Evolutionary conservation across 2,113 vertebrate genomes (phyloP).

Genomic region (Misgurnus anguillicaudatus): DNA sequence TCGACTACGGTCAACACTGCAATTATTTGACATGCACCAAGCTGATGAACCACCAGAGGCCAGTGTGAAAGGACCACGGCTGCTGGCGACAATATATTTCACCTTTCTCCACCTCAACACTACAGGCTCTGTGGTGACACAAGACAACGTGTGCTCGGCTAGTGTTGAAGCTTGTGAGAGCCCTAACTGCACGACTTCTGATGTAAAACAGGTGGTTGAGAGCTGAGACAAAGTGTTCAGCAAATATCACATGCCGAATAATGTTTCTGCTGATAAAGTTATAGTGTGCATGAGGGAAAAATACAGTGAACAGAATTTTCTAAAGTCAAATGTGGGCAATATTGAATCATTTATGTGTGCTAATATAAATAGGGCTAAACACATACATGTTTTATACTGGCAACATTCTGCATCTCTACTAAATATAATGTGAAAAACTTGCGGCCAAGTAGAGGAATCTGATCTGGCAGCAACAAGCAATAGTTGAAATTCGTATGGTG

Average conservation of each 20-base stretch:
- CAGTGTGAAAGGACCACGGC: conserved; percentile 51
- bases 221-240: conserved; percentile 50
- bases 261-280: not conserved
- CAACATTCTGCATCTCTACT: not conserved
- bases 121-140: conserved; percentile 31
- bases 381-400: not conserved
- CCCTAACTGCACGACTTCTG: conserved; percentile 53
- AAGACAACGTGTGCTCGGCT: conserved; percentile 21
- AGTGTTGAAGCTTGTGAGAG: conserved; percentile 49
- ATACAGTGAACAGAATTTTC: not conserved
- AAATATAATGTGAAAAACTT: conserved; percentile 10
- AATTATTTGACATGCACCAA: conserved; percentile 53
- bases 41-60: conserved; percentile 57
- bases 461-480: conserved; percentile 11
- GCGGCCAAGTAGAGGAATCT: not conserved
- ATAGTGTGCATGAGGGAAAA: not conserved
- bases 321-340: not conserved
- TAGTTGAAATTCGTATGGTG: not conserved
- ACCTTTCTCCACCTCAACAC: conserved; percentile 61
- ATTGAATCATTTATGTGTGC: not conserved
- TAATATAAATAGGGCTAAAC: too few species aligned
- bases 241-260: conserved; percentile 29
- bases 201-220: conserved; percentile 56
- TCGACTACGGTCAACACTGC: conserved; percentile 15
- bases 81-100: conserved; percentile 54